phyloP scores from a whole-genome alignment of 35 echinoderm and acorn worm species.

The Chiridota heheva region DNA sequence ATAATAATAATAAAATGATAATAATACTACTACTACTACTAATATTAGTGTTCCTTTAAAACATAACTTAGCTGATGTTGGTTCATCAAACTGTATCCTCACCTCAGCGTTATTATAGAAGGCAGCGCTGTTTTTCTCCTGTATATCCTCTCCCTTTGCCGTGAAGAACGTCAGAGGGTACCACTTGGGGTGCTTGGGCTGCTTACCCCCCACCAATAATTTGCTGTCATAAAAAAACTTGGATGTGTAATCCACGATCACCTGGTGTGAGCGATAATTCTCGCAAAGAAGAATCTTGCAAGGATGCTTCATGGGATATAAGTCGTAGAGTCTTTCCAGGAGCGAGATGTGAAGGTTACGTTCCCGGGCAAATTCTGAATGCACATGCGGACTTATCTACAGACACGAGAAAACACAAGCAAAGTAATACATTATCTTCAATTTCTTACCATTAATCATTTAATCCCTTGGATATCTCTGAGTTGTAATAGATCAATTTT shows the following conservation, averaged over 20 bases:
- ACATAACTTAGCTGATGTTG: too few relatives aligned
- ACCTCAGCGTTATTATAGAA: constrained; percentile 99
- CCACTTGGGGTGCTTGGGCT: constrained; percentile 63
- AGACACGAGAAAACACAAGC: constrained; percentile 1
- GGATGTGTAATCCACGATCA: constrained; percentile 93
- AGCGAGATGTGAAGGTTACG: constrained; percentile 91
- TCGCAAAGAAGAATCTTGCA: constrained; percentile 99
- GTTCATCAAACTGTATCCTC: background rate
- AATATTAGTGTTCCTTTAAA: too few relatives aligned
- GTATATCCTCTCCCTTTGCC: constrained; percentile 92
- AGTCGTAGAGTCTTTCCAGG: constrained; percentile 85
- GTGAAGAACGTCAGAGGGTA: constrained; percentile 95
- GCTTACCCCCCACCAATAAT: constrained; percentile 76
- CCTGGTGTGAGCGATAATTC: constrained; percentile 96
- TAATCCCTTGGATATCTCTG: background rate
- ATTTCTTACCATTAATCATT: background rate
- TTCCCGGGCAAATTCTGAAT: constrained; percentile 85
- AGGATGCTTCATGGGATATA: constrained; percentile 79
- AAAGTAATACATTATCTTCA: background rate
- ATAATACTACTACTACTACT: too few relatives aligned
- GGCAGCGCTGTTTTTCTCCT: constrained; percentile 96
- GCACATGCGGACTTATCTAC: constrained; percentile 91
- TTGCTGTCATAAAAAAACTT: constrained; percentile 90
- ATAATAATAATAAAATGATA: too few relatives aligned
- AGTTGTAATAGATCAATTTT: background rate